Percentiles rank a stretch among this genome's conserved stretches.
phyloP scores from a whole-genome alignment of 2,113 vertebrate species.

The Ciconia stormi region DNA sequence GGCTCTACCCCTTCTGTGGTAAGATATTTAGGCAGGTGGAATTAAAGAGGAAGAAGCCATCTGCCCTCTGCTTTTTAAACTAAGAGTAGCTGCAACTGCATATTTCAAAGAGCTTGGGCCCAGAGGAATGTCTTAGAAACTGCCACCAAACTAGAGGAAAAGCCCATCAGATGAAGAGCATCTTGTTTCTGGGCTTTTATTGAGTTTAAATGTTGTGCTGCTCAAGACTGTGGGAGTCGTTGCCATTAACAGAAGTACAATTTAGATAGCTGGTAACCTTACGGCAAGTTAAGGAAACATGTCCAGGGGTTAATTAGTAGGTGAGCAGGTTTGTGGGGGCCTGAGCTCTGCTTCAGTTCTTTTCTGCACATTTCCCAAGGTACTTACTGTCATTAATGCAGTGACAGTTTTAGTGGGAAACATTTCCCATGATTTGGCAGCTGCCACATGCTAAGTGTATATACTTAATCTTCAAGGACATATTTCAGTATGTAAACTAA shows the following conservation, averaged over 20 bases:
- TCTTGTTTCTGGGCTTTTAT: background rate
- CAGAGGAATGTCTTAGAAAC: background rate
- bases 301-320: background rate
- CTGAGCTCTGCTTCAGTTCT: background rate
- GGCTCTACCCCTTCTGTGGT: background rate
- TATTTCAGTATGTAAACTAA: conserved; percentile 30
- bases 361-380: background rate
- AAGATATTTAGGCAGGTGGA: background rate
- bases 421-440: background rate
- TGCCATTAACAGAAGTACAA: background rate
- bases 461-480: background rate
- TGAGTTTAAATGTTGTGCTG: background rate
- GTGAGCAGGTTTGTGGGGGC: background rate
- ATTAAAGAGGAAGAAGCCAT: background rate
- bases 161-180: background rate
- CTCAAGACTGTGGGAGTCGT: background rate
- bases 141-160: background rate
- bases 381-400: background rate
- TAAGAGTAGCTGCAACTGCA: background rate
- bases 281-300: background rate
- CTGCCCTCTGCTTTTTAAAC: background rate
- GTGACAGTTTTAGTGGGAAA: background rate
- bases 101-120: background rate
- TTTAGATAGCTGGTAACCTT: background rate
- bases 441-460: background rate